Base-by-base conservation (phyloP, 2,113 vertebrate genomes). In the Pampusana beccarii region DNA sequence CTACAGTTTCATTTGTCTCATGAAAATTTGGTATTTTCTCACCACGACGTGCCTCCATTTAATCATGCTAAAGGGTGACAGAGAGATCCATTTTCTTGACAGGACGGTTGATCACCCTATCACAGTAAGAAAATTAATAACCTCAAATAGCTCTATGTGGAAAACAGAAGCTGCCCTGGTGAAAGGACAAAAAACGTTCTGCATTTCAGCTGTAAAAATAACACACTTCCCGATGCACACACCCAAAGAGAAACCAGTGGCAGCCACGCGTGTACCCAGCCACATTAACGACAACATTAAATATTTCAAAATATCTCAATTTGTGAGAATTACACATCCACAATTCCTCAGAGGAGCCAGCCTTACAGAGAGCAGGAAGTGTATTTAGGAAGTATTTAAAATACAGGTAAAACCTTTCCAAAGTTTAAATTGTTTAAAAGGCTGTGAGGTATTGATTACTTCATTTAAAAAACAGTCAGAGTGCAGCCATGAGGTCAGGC, bases 21-120 rank as follows among this genome's bases (percentile, higher is more conserved):
- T 36, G 97, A 97, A 98, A 97, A 97, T 97, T 74, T 97, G 97
- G 98, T 97, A 97, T 98, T 98, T 98, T 97, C 94, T 96, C 93
- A 89, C 93, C 34, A 78, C 40, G 56, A 96, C 62, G 72, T 36
- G 74, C 89, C 95, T 97, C 95, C 97, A 72, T 98, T 98, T 98
- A 98, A 98, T 98, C 98, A 98, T 94, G 94, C 97, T 96, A 91
- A 95, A 87, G 97, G 95, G 80, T 97, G 98, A 98, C 98, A 98
- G 82, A 8, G 92, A 98, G 98, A 98, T 98, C 98, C 98, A 98
- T 98, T 98, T 98, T 98, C 98, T 81, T 98, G 98, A 98, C 98
- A 98, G 97, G 97, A 98, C 98, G 40, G 97, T 98, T 98, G 98
- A 98, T 98, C 98, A 98, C 98, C 98, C 98, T 97, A 98, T 98